Conservation (phyloP, 2,797 vertebrate species). For the Danio aesculapii region DNA sequence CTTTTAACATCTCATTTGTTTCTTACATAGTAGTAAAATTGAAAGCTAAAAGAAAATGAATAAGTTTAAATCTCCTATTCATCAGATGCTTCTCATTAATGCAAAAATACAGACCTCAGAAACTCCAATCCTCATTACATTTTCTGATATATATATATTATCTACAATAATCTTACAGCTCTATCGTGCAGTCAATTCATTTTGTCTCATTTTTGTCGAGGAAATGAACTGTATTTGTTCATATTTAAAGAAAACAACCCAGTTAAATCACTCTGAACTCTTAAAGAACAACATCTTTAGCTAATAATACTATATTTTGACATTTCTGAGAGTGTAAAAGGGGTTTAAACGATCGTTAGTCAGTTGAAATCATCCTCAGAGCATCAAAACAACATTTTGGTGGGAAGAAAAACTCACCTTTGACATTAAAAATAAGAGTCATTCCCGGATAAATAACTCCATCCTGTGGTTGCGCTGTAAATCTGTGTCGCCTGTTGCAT, state of each 20-base stretch:
- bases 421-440: constrained; percentile 20
- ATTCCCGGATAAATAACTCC: constrained; percentile 34
- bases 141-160: neutral
- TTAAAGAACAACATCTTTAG: neutral
- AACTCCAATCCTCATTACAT: neutral
- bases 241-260: neutral
- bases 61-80: neutral
- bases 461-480: constrained; percentile 12
- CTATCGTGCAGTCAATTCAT: neutral
- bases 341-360: neutral
- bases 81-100: neutral
- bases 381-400: neutral
- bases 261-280: neutral
- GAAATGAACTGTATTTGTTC: neutral
- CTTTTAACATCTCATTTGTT: neutral
- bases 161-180: neutral
- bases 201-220: neutral
- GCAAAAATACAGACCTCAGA: neutral
- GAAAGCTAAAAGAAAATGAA: neutral
- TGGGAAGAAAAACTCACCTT: constrained; percentile 45
- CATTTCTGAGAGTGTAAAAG: neutral
- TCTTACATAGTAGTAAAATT: too few relatives aligned
- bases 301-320: too few relatives aligned
- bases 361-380: neutral
- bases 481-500: neutral